These are phyloP conservation scores for Elaphurus davidianus DNA, from an alignment of 2,113 vertebrate species.

Conservation along the genomic window DNA sequence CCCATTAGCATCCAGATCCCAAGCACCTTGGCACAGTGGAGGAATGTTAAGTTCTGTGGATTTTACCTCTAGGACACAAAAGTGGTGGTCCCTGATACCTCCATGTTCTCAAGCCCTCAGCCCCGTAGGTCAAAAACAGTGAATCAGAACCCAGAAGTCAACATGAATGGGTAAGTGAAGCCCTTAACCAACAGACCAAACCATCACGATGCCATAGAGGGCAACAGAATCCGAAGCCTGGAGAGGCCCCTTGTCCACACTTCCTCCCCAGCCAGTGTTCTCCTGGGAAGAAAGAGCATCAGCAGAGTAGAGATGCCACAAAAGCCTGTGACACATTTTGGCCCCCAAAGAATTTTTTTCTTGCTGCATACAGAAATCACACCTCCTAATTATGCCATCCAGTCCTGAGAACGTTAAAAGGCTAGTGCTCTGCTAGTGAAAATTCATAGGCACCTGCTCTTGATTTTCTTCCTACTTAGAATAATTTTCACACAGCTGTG, in stretches of 20 bases:
- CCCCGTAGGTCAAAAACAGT: neutral
- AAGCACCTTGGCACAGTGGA: neutral
- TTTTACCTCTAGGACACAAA: neutral
- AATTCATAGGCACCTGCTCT: conserved; percentile 56
- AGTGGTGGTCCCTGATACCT: neutral
- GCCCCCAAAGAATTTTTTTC: neutral
- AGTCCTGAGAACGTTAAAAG: conserved; percentile 29
- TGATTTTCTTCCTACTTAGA: conserved; percentile 67
- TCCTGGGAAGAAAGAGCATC: neutral
- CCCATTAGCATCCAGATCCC: neutral
- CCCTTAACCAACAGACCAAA: neutral
- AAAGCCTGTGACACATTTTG: neutral
- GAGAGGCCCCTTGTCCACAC: neutral
- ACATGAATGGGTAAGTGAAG: neutral
- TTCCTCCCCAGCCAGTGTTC: neutral
- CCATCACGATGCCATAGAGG: neutral
- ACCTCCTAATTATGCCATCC: conserved; percentile 37
- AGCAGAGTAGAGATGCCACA: neutral
- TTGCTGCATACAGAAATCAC: conserved; percentile 23
- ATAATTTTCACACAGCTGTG: conserved; percentile 59
- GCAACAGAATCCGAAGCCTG: neutral
- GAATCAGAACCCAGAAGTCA: neutral
- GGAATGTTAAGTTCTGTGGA: neutral
- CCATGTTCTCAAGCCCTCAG: neutral
- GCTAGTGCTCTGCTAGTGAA: conserved; percentile 37